Percentiles rank a stretch among this genome's conserved stretches.
Evolutionary conservation across 2,113 vertebrate genomes (phyloP).

Genomic region (Leucopternis melanops): DNA sequence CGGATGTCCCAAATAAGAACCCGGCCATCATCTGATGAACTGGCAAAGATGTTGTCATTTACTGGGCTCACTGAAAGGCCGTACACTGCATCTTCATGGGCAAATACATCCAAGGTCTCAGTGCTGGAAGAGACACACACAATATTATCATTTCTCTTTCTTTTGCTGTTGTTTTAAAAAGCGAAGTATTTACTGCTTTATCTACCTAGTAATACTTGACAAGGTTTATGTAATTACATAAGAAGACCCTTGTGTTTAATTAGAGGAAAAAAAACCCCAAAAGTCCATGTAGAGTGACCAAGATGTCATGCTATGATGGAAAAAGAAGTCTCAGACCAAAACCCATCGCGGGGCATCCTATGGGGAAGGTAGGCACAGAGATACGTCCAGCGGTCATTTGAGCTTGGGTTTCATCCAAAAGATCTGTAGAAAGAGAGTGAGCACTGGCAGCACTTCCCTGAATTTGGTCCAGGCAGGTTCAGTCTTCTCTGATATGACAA

Average conservation of each 20-base stretch:
- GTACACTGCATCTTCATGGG: slow-evolving; percentile 97
- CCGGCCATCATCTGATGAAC: slow-evolving; percentile 94
- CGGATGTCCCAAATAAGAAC: slow-evolving; percentile 99
- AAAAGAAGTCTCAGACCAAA: not conserved
- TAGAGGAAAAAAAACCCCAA: not conserved
- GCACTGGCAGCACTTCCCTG: not conserved
- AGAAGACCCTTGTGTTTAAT: not conserved
- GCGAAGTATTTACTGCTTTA: not conserved
- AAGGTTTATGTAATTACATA: not conserved
- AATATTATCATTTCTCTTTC: not conserved
- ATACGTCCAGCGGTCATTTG: not conserved
- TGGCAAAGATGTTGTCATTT: slow-evolving; percentile 97
- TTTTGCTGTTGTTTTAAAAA: not conserved
- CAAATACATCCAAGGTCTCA: slow-evolving; percentile 94
- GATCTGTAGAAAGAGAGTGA: not conserved
- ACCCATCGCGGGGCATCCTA: not conserved
- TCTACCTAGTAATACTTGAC: not conserved
- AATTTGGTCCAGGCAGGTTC: not conserved
- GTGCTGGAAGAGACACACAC: slow-evolving; percentile 72
- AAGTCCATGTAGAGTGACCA: not conserved
- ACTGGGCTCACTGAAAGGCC: slow-evolving; percentile 96
- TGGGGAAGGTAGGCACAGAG: not conserved
- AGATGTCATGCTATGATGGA: not conserved
- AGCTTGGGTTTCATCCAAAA: not conserved
- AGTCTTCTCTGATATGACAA: not conserved